These are phyloP conservation scores for Porites lobata DNA, from an alignment of 92 coral and sea anemone species.

Conservation along the genomic window DNA sequence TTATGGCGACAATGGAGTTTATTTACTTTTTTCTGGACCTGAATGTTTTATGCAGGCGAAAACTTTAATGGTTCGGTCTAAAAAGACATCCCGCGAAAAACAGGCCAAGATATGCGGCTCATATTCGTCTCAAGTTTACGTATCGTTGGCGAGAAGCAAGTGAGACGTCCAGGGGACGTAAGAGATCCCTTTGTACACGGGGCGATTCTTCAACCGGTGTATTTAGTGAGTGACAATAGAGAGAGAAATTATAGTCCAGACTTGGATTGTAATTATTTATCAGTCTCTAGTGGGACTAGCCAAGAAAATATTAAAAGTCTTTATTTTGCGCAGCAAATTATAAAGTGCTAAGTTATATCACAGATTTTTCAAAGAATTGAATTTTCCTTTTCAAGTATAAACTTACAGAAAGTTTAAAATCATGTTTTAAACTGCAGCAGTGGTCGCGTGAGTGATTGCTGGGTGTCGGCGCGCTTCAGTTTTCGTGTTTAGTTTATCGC, in stretches of 20 bases:
- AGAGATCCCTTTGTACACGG: neutral
- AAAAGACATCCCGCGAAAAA: too few species aligned
- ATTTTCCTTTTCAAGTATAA: neutral
- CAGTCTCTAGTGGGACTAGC: neutral
- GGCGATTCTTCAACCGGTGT: neutral
- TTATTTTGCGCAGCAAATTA: neutral
- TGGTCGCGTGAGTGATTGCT: neutral
- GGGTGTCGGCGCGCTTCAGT: neutral
- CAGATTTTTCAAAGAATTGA: neutral
- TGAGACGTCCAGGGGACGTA: neutral
- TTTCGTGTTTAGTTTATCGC: neutral
- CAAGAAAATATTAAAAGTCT: neutral
- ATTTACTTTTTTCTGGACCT: neutral
- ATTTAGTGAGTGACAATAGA: neutral
- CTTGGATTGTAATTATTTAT: neutral
- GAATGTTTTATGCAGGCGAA: neutral
- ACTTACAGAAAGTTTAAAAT: constrained; percentile 12
- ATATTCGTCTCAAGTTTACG: neutral
- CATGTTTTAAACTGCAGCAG: neutral
- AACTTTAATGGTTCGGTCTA: too few species aligned
- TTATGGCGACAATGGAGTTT: neutral
- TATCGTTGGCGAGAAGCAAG: neutral
- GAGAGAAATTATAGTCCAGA: neutral
- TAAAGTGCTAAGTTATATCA: neutral
- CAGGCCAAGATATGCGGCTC: neutral